These are phyloP conservation scores for Brachionus plicatilis DNA, from an alignment of 1,140 invertebrate species.

Conservation along the genomic window DNA sequence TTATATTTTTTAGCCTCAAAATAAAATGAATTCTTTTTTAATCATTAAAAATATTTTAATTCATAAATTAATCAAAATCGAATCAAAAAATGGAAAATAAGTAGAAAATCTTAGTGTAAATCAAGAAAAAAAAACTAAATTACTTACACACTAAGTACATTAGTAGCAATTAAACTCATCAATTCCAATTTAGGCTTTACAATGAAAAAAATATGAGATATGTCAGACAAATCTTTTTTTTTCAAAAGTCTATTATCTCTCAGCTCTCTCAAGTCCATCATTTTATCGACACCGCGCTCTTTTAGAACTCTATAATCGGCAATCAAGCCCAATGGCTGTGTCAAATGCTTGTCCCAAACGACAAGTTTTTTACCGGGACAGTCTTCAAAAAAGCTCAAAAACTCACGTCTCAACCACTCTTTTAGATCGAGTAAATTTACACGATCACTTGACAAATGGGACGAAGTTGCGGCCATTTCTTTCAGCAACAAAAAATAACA, in stretches of 20 bases:
- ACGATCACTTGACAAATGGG: slow-evolving; percentile 31
- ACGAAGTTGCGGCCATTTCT: slow-evolving; percentile 12
- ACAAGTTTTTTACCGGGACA: slow-evolving; percentile 50
- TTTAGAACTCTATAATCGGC: slow-evolving; percentile 73
- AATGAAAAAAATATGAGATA: slow-evolving; percentile 81
- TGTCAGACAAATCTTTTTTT: slow-evolving; percentile 50
- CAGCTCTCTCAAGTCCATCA: slow-evolving; percentile 34
- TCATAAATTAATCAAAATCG: no score
- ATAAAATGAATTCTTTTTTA: no score
- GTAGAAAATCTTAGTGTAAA: no score
- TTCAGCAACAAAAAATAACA: not conserved
- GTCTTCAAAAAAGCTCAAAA: slow-evolving; percentile 40
- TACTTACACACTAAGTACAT: slow-evolving; percentile 61
- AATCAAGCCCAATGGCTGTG: slow-evolving; percentile 76
- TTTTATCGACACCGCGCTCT: slow-evolving; percentile 25
- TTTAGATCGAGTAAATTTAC: slow-evolving; percentile 24
- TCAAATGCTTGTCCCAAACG: slow-evolving; percentile 81
- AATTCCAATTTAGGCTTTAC: slow-evolving; percentile 71
- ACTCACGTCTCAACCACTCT: slow-evolving; percentile 39
- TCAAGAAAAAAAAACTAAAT: no score
- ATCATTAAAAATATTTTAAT: no score
- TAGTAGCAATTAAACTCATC: slow-evolving; percentile 78
- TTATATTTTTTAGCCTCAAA: no score
- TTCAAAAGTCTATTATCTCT: slow-evolving; percentile 36
- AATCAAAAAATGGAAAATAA: no score